Percentiles rank a stretch among this genome's conserved stretches.
phyloP scores from a whole-genome alignment of 1,140 invertebrate genomes.

The Drosophila orena region DNA sequence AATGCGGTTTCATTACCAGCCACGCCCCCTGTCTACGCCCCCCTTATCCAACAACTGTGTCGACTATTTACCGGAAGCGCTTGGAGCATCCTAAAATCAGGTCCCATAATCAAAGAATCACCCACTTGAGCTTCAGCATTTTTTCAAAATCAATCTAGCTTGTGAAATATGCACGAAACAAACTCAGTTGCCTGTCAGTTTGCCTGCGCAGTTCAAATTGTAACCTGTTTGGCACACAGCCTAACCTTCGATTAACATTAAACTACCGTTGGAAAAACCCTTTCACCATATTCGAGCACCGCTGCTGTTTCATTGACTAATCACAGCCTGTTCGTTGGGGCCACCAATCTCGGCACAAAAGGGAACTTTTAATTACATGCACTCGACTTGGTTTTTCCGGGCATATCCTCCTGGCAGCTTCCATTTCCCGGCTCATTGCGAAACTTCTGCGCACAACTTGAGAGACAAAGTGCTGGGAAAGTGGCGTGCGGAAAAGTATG shows the following conservation, averaged over 20 bases:
- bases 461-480: conserved; percentile 28
- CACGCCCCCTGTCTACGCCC: conserved; percentile 1
- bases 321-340: not conserved
- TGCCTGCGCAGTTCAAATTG: no score
- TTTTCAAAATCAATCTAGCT: not conserved
- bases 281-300: not conserved
- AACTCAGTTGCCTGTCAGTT: no score
- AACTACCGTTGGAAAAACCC: no score
- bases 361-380: conserved; percentile 48
- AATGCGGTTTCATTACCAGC: conserved; percentile 29
- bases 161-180: no score
- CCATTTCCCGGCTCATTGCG: conserved; percentile 53
- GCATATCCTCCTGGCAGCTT: conserved; percentile 46
- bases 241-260: no score
- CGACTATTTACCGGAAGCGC: conserved; percentile 25
- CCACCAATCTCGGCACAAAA: conserved; percentile 31
- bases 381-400: conserved; percentile 19
- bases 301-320: not conserved
- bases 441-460: conserved; percentile 45
- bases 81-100: not conserved
- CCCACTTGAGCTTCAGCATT: not conserved
- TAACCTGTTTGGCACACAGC: no score
- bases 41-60: conserved; percentile 1
- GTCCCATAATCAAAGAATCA: not conserved
- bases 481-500: conserved; percentile 10